A percentile compares a stretch with the other conserved stretches of the same genome.
Conservation (phyloP, 2,797 vertebrate genomes). For the Pipistrellus pygmaeus region DNA sequence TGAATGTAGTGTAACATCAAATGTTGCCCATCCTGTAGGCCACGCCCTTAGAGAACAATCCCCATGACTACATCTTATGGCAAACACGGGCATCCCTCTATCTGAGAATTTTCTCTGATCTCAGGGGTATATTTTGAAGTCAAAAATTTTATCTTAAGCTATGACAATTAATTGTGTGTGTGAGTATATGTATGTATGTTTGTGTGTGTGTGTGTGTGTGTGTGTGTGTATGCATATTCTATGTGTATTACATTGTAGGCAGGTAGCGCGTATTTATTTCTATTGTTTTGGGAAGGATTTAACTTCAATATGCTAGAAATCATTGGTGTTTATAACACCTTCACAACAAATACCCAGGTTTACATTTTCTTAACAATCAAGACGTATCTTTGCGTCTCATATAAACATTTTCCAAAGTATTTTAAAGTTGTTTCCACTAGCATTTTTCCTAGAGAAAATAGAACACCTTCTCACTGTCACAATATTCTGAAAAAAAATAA, state of each 20-base stretch:
- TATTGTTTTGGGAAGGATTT: neutral
- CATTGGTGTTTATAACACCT: neutral
- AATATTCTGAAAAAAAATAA: conserved; percentile 60
- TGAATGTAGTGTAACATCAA: neutral
- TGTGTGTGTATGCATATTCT: neutral
- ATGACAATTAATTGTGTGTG: neutral
- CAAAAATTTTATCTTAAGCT: neutral
- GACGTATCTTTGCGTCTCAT: neutral
- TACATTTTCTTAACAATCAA: conserved; percentile 36
- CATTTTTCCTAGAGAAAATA: conserved; percentile 48
- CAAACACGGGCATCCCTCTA: neutral
- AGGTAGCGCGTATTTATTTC: neutral
- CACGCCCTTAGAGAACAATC: neutral
- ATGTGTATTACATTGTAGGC: neutral
- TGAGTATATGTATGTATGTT: neutral
- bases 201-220: too few species aligned
- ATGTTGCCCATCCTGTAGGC: too few species aligned
- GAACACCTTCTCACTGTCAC: neutral
- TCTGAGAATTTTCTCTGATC: neutral
- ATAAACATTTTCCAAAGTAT: neutral
- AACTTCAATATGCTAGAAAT: neutral
- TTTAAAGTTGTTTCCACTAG: conserved; percentile 52
- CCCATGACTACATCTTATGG: neutral
- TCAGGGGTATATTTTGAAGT: neutral
- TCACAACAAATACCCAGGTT: neutral